Percentiles rank a stretch among this genome's conserved stretches.
Evolutionary conservation across 2,797 vertebrate species (phyloP).

Genomic region (Sylvia borin): DNA sequence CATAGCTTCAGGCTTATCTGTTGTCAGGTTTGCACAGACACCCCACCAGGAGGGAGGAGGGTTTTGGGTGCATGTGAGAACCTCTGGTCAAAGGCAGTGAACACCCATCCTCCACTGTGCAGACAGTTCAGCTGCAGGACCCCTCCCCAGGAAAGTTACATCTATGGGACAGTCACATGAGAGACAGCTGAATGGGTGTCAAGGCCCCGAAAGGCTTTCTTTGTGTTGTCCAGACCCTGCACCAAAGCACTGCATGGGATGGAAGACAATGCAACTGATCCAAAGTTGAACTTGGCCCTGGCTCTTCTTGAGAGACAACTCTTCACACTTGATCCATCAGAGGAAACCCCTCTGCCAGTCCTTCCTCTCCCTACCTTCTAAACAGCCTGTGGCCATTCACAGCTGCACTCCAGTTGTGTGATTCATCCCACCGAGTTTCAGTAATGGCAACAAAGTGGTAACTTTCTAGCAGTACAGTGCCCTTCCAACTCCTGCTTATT

Average conservation of each 20-base stretch:
- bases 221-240: not conserved
- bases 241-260: not conserved
- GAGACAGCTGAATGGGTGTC: not conserved
- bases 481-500: not conserved
- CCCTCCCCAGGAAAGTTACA: too few relatives aligned
- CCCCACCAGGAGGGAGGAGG: rapidly evolving
- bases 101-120: not conserved
- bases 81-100: not conserved
- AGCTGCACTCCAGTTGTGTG: not conserved
- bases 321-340: not conserved
- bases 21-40: not conserved
- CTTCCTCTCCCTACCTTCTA: not conserved
- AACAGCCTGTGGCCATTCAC: not conserved
- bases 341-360: too few relatives aligned
- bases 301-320: not conserved
- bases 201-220: not conserved
- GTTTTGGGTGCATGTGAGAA: not conserved
- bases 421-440: not conserved
- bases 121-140: not conserved
- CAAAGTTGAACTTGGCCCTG: not conserved
- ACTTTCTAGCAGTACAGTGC: not conserved
- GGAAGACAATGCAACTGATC: not conserved
- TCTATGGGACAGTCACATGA: rapidly evolving
- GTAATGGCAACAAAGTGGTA: not conserved
- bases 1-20: not conserved